Evolutionary conservation across 2,113 vertebrate species (phyloP).

Genomic region (Eolophus roseicapilla): DNA sequence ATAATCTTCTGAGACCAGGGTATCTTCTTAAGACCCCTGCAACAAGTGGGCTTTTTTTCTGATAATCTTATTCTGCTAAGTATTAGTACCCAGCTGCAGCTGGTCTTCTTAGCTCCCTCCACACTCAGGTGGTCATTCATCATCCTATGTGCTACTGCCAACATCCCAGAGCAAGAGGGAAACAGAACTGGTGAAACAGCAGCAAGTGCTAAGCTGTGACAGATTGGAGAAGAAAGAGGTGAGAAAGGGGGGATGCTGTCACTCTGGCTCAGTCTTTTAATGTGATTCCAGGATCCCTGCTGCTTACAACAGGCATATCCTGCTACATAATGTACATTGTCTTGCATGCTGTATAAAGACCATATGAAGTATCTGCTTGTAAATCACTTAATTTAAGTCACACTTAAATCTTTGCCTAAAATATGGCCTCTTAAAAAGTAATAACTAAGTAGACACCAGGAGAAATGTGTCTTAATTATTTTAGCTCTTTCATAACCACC

Average conservation of each 20-base stretch:
- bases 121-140: neutral
- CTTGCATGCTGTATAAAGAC: neutral
- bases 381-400: neutral
- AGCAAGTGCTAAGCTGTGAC: neutral
- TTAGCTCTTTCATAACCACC: slow-evolving; percentile 61
- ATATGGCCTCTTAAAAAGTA: slow-evolving; percentile 40
- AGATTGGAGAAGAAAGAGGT: neutral
- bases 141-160: neutral
- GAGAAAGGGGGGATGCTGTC: neutral
- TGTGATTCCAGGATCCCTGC: neutral
- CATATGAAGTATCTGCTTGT: neutral
- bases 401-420: slow-evolving; percentile 38
- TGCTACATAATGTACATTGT: neutral
- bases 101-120: neutral
- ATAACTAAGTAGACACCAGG: slow-evolving; percentile 21
- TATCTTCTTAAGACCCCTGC: neutral
- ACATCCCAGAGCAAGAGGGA: neutral
- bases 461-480: slow-evolving; percentile 66
- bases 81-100: neutral
- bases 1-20: neutral
- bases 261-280: neutral
- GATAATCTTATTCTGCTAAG: neutral
- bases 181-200: neutral
- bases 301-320: neutral
- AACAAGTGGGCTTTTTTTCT: neutral